Conservation (phyloP, 2,797 vertebrate species). For the Hipposideros larvatus region DNA sequence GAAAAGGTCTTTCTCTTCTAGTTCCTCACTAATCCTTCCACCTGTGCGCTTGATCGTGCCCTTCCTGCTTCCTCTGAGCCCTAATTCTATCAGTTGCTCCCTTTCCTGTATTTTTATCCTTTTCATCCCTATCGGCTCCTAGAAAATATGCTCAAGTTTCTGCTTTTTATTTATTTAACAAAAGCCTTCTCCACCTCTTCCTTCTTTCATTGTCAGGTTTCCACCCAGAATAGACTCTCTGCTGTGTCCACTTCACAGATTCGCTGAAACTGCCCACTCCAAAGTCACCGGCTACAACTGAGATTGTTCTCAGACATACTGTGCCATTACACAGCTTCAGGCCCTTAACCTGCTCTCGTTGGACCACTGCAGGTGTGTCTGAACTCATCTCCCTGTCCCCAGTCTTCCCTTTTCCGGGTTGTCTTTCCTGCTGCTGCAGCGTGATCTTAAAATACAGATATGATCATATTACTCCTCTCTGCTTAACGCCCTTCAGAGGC, state of each 20-base stretch:
- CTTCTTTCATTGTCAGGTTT: neutral
- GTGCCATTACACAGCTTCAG: neutral
- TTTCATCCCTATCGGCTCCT: slow-evolving; percentile 42
- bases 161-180: slow-evolving; percentile 60
- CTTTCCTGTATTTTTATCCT: slow-evolving; percentile 64
- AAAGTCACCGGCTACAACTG: neutral
- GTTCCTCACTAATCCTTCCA: slow-evolving; percentile 53
- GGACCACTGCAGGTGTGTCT: neutral
- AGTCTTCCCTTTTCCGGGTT: neutral
- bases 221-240: neutral
- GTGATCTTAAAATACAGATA: neutral
- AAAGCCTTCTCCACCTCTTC: neutral
- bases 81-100: slow-evolving; percentile 33
- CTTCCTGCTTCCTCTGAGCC: slow-evolving; percentile 70
- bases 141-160: slow-evolving; percentile 61
- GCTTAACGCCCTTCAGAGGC: neutral
- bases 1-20: slow-evolving; percentile 40
- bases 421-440: neutral
- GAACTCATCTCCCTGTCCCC: neutral
- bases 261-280: neutral
- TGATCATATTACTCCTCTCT: neutral
- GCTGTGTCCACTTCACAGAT: neutral
- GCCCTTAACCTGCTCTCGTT: neutral
- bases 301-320: neutral
- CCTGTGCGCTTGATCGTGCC: neutral